Conservation (phyloP, 2,888 invertebrate genomes). For the Nomada fucata region DNA sequence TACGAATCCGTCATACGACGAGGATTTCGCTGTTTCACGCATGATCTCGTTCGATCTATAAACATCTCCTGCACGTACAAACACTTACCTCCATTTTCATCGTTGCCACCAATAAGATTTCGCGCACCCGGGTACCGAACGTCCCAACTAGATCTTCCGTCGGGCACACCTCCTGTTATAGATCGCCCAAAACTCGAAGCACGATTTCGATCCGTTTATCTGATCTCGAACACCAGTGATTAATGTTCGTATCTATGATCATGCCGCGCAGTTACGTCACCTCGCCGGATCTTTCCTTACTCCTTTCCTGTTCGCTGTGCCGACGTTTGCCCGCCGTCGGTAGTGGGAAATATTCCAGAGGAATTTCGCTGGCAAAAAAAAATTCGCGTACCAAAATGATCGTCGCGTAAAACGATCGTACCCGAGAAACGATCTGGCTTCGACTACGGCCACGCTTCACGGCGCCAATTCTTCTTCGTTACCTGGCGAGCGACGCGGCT, state of each 20-base stretch:
- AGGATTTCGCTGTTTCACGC: background rate
- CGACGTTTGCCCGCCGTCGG: background rate
- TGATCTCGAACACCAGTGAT: conserved; percentile 58
- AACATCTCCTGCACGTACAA: too few relatives aligned
- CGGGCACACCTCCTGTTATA: conserved; percentile 59
- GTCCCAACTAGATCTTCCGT: conserved; percentile 59
- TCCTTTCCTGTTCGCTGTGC: background rate
- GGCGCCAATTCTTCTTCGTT: background rate
- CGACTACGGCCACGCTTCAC: background rate
- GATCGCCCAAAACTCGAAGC: conserved; percentile 51
- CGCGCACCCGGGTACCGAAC: conserved; percentile 10
- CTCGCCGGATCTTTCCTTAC: background rate
- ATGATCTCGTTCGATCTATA: background rate
- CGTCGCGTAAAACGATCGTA: background rate
- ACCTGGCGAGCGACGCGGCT: background rate
- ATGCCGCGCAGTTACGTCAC: conserved; percentile 69
- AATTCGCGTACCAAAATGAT: background rate
- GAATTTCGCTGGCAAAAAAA: background rate
- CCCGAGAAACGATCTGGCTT: background rate
- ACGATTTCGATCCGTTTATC: conserved; percentile 62
- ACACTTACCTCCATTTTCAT: conserved; percentile 79
- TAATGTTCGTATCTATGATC: conserved; percentile 64
- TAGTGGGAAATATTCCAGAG: background rate
- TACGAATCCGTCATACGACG: background rate
- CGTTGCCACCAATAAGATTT: conserved; percentile 58